phyloP scores from a whole-genome alignment of 30 jellyfish, hydroid and myxozoan genomes.

The Sanderia malayensis region DNA sequence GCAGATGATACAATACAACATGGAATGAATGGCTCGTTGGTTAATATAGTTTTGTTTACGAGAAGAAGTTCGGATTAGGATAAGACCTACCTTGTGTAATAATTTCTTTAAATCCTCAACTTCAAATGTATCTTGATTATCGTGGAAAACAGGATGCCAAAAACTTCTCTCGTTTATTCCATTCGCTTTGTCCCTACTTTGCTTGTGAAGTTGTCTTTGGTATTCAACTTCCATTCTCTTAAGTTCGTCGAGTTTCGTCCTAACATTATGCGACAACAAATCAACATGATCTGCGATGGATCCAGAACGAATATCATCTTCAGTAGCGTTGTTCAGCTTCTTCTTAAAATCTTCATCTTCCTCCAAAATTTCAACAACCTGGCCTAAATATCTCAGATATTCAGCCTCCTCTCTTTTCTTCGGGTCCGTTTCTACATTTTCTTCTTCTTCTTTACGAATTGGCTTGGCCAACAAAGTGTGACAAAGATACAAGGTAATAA shows the following conservation, averaged over 20 bases:
- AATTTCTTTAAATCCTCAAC: slow-evolving; percentile 70
- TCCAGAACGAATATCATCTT: slow-evolving; percentile 83
- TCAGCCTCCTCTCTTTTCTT: slow-evolving; percentile 68
- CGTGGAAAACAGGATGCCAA: slow-evolving; percentile 91
- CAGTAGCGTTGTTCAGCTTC: slow-evolving; percentile 79
- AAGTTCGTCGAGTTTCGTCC: slow-evolving; percentile 80
- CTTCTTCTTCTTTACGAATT: slow-evolving; percentile 35
- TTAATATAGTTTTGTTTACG: too few relatives aligned
- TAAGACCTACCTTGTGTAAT: slow-evolving; percentile 78
- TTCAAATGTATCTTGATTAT: slow-evolving; percentile 67
- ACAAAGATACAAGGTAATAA: slow-evolving; percentile 3
- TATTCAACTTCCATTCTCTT: slow-evolving; percentile 88
- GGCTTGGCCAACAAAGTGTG: slow-evolving; percentile 41
- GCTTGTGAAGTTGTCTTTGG: slow-evolving; percentile 68
- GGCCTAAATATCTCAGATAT: slow-evolving; percentile 83
- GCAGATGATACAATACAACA: too few relatives aligned
- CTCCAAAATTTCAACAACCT: slow-evolving; percentile 81
- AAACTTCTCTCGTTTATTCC: slow-evolving; percentile 71
- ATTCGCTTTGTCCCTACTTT: slow-evolving; percentile 63
- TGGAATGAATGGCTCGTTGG: too few relatives aligned
- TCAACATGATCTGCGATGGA: slow-evolving; percentile 73
- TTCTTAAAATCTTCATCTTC: slow-evolving; percentile 76
- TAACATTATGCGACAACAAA: slow-evolving; percentile 48
- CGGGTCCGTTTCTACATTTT: slow-evolving; percentile 37
- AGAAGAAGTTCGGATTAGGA: too few relatives aligned